Percentiles rank a stretch among this genome's conserved stretches.
Conservation (phyloP, 2,797 vertebrate genomes). For the Thamnophis elegans region DNA sequence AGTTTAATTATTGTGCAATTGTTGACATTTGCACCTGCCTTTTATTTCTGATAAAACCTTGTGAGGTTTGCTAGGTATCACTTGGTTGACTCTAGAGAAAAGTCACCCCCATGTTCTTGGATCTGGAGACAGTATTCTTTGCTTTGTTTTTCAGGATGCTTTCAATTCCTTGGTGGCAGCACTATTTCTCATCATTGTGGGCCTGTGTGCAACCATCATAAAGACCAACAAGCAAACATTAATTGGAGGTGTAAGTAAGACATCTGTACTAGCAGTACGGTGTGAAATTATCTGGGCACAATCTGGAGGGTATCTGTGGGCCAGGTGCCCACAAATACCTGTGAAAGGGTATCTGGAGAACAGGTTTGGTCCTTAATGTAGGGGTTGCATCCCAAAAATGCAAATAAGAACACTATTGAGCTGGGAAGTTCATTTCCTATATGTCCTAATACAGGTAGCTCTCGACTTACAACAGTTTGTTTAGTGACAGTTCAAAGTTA, state of each 20-base stretch:
- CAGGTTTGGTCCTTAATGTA: background rate
- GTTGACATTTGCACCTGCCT: background rate
- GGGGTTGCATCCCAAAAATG: background rate
- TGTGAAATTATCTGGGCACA: background rate
- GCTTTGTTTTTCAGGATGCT: constrained; percentile 75
- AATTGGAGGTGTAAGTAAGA: constrained; percentile 82
- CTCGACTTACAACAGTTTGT: no score
- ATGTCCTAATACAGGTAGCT: background rate
- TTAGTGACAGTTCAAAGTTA: no score
- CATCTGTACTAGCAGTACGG: background rate
- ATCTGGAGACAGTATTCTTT: constrained; percentile 2
- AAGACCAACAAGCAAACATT: constrained; percentile 61
- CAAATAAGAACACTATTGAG: background rate
- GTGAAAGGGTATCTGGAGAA: no score
- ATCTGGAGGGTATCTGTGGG: background rate
- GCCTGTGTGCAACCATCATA: constrained; percentile 71
- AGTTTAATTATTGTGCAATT: background rate
- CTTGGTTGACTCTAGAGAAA: background rate
- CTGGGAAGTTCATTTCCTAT: background rate
- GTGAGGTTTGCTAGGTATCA: background rate
- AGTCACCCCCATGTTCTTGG: background rate
- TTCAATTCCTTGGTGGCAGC: constrained; percentile 79
- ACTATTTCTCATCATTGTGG: constrained; percentile 70
- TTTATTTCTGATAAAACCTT: background rate
- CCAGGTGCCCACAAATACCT: background rate